phyloP scores from a whole-genome alignment of 2,113 vertebrate species.

The Meles meles region DNA sequence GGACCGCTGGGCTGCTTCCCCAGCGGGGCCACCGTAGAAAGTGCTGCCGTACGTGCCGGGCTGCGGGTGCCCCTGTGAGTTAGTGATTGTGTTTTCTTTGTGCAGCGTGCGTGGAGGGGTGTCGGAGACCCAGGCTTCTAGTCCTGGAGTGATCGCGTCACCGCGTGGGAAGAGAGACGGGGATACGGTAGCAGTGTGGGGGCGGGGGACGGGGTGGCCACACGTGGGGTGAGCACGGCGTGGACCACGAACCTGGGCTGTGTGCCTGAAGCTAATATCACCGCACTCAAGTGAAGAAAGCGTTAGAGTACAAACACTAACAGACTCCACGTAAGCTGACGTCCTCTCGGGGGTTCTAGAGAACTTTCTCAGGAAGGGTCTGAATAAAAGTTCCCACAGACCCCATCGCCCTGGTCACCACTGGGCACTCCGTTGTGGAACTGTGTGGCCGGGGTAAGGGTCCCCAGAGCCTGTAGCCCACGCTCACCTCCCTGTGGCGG shows the following conservation, averaged over 20 bases:
- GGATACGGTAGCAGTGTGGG: too few species aligned
- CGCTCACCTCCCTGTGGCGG: background rate
- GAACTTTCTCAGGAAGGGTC: background rate
- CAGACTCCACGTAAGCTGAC: accelerated
- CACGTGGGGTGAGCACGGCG: too few species aligned
- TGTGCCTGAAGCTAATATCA: background rate
- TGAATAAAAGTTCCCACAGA: background rate
- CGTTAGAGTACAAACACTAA: accelerated
- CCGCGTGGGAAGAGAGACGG: background rate
- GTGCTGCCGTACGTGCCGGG: accelerated
- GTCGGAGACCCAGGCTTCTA: background rate
- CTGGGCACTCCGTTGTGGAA: background rate
- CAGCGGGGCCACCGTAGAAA: accelerated
- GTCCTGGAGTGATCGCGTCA: background rate
- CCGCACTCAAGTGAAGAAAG: background rate
- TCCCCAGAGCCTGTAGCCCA: background rate
- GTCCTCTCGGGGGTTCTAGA: background rate
- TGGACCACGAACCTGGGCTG: background rate
- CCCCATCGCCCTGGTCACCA: accelerated
- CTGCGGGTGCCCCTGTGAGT: background rate
- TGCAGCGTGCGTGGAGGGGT: background rate
- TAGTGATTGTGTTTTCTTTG: background rate
- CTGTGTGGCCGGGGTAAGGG: background rate
- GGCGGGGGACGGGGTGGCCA: accelerated
- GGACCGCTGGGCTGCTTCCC: background rate